Base-by-base conservation (phyloP, 2,797 vertebrate species). In the Myripristis jacobus region DNA sequence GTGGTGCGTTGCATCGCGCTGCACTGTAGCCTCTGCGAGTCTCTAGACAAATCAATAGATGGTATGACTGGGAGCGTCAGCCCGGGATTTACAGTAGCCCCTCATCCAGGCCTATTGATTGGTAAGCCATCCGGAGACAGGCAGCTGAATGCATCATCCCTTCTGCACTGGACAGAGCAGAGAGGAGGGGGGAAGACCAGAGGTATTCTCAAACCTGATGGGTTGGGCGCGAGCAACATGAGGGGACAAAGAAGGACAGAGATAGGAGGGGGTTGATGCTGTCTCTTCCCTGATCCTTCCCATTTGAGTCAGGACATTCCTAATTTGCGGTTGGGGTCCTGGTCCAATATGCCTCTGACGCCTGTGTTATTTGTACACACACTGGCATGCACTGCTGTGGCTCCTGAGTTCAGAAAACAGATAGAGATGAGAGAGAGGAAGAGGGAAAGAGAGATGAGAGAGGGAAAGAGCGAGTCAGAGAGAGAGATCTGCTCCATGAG, bases 251-350 rank as follows among this genome's bases (percentile, higher is more conserved):
- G 24, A 60, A 27, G 2, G 10, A 38, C 18, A 24, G 57, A 4
- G 29, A 27, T 38, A 31, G 27, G 48, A 19, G 36, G 43, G 56
- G 55, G 55, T 12, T 43, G 62, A 1, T 50, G 19, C 22, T 0
- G 13, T 74, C 53, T 65, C 29, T 41, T 66, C 73, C 68, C 56
- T 8, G 67, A 82, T 88, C 66, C 55, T 66, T 60, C 47, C 51
- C 52, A 3, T 59, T 29, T 50, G 57, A 67, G 50, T 66, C 68
- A 43, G 43, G 68, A 71, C n/a, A 66, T 68, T 27, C 77, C 34
- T 11, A 24, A 65, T 70, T 77, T 62, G 43, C 29, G 31, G 0
- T 24, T 16, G 51, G 65, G 36, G 51, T 73, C 25, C 61, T 6
- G 31, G 36, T 59, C 61, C 25, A 47, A 59, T 58, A 51, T 60